Base-by-base conservation (phyloP, 2,888 invertebrate genomes). In the Limnephilus lunatus region DNA sequence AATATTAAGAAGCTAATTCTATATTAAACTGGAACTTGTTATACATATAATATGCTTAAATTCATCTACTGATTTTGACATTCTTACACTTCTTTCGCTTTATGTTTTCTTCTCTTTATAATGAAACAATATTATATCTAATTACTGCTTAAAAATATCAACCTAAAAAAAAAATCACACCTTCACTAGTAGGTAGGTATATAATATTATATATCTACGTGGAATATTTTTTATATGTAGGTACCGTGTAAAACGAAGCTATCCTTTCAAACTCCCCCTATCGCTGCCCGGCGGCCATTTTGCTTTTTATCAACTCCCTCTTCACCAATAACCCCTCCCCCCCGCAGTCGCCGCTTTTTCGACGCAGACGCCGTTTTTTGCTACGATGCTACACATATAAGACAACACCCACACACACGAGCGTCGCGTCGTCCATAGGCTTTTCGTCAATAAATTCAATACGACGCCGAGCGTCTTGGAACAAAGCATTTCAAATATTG, bases 301-400 rank as follows among this genome's bases (percentile, higher is more conserved):
- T 91, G 68, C 83, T 31, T 90, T 90, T 92, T 92, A 68, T 90
- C 53, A 44, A 31, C 85, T 44, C 44, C 87, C 88, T 12, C 90
- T 25, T 25, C 25, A 9, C 68, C 25, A 25, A 68, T n/a, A 68
- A 68, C 25, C 15, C 48, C 83, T 48, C 53, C 31, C 53, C 53
- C 44, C 81, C 35, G 25, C 35, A 30, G n/a, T 30, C 35, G 53
- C 53, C 91, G 85, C 90, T 91, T 92, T 92, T 92, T 92, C 86
- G 91, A 82, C 32, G 83, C 85, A 85, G 92, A 90, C 92, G 91
- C 91, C 92, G 83, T 92, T 92, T 92, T 92, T 92, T 91, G 82
- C 91, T 86, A n/a, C 91, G 85, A 85, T 81, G 25, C 25, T n/a
- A 68, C 68, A 68, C 68, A 9, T 25, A 9, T 5, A 68, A 68